phyloP scores from a whole-genome alignment of 2,888 invertebrate genomes.

The Eilema caniola region DNA sequence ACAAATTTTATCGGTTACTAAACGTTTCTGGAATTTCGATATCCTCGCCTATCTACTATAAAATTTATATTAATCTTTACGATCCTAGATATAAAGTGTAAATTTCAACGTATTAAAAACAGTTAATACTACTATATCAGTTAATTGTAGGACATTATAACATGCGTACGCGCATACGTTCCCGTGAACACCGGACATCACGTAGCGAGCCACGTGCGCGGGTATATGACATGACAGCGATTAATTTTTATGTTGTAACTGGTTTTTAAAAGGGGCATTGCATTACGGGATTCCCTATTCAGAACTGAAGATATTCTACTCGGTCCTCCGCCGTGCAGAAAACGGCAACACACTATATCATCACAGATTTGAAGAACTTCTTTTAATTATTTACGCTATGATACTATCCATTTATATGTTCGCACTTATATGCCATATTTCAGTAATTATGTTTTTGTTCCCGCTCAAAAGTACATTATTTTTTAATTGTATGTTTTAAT shows the following conservation, averaged over 20 bases:
- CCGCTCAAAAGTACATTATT: no score
- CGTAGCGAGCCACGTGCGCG: conserved; percentile 46
- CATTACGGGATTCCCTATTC: background rate
- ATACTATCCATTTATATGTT: no score
- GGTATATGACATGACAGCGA: conserved; percentile 18
- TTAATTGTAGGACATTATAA: conserved; percentile 18
- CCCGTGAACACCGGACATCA: conserved; percentile 40
- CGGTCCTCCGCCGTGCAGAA: background rate
- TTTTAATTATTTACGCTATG: no score
- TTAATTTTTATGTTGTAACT: background rate
- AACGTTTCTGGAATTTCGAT: conserved; percentile 47
- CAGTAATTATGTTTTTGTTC: background rate
- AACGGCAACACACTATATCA: background rate
- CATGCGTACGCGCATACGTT: conserved; percentile 22
- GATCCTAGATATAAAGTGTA: background rate
- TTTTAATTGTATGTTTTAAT: no score
- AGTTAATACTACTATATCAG: conserved; percentile 14
- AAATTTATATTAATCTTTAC: background rate
- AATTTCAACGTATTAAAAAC: background rate
- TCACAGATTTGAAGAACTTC: no score
- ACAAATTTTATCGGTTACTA: conserved; percentile 43
- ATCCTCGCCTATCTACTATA: conserved; percentile 6
- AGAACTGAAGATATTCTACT: background rate
- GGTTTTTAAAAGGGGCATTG: background rate
- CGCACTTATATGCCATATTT: background rate